These are phyloP conservation scores for Collichthys lucidus DNA, from an alignment of 2,113 vertebrate species.

Conservation along the genomic window DNA sequence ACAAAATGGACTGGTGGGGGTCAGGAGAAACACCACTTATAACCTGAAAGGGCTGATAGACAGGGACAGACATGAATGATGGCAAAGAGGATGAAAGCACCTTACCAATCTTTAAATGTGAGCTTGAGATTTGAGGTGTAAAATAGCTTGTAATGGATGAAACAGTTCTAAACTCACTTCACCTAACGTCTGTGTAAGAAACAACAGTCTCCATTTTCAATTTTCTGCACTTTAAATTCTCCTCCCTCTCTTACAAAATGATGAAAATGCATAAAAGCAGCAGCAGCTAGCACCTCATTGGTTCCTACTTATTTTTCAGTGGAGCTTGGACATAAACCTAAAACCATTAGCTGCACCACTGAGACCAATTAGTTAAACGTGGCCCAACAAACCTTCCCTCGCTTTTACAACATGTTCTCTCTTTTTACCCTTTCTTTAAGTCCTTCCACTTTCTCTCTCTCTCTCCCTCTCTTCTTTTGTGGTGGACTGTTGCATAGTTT, in stretches of 20 bases:
- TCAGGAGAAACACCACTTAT: constrained; percentile 46
- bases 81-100: constrained; percentile 23
- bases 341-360: constrained; percentile 72
- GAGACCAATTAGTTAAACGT: constrained; percentile 72
- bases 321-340: constrained; percentile 60
- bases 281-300: constrained; percentile 27
- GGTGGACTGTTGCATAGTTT: constrained; percentile 3
- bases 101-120: constrained; percentile 22
- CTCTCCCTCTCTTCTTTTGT: neutral
- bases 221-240: constrained; percentile 39
- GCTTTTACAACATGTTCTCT: constrained; percentile 50
- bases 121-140: constrained; percentile 37
- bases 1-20: constrained; percentile 49
- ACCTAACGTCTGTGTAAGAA: constrained; percentile 58
- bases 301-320: constrained; percentile 59
- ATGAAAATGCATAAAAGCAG: constrained; percentile 56
- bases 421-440: neutral
- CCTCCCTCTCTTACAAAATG: constrained; percentile 34
- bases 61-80: constrained; percentile 17
- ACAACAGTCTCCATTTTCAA: constrained; percentile 49
- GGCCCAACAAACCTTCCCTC: constrained; percentile 61
- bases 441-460: neutral
- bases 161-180: constrained; percentile 37
- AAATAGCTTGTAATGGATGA: constrained; percentile 44
- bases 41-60: constrained; percentile 56